Evolutionary conservation across 2,888 invertebrate species (phyloP).

Genomic region (Chydorus sphaericus): DNA sequence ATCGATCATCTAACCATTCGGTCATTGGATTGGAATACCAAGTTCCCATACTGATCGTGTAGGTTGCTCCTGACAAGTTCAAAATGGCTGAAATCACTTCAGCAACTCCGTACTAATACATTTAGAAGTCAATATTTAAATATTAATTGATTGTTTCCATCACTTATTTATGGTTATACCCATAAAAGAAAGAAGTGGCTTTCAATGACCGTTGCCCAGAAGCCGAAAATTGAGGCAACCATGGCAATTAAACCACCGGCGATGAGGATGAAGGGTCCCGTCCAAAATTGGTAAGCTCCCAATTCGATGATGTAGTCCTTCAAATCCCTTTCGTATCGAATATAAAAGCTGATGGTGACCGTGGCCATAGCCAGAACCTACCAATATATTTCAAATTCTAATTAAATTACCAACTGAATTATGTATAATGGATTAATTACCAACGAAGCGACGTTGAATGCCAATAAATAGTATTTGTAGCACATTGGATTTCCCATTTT

Average conservation of each 20-base stretch:
- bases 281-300: not conserved
- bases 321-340: slow-evolving; percentile 6
- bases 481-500: no score
- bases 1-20: slow-evolving; percentile 1
- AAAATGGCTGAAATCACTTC: not conserved
- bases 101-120: not conserved
- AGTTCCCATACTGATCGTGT: not conserved
- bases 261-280: not conserved
- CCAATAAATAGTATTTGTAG: no score
- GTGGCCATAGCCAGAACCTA: no score
- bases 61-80: not conserved
- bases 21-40: not conserved
- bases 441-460: no score
- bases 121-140: not conserved
- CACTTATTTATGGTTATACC: not conserved
- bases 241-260: not conserved
- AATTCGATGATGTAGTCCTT: not conserved
- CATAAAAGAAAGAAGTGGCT: not conserved
- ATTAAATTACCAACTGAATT: no score
- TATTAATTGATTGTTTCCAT: not conserved
- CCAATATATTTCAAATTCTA: no score
- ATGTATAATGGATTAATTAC: no score
- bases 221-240: not conserved
- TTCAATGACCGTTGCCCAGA: not conserved
- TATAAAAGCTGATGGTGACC: no score